A percentile compares a stretch with the other conserved stretches of the same genome.
These are phyloP conservation scores for Fregetta grallaria DNA, from an alignment of 2,113 vertebrate genomes.

Conservation along the genomic window DNA sequence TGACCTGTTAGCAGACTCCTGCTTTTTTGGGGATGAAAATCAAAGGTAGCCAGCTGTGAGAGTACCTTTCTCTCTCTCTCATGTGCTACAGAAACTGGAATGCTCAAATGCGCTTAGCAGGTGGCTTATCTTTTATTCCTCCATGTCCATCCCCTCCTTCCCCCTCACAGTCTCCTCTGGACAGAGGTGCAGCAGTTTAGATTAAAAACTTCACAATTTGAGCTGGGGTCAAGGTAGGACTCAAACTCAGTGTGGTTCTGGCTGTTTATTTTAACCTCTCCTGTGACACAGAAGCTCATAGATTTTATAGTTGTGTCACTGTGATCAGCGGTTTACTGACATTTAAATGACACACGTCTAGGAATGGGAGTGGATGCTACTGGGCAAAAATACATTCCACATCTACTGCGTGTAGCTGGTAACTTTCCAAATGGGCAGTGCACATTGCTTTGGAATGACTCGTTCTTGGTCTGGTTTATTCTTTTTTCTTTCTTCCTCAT, in stretches of 20 bases:
- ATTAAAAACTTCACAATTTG: neutral
- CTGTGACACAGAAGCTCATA: neutral
- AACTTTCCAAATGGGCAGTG: neutral
- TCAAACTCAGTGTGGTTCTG: neutral
- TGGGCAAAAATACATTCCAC: conserved; percentile 44
- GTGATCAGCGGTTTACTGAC: neutral
- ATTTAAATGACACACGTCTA: neutral
- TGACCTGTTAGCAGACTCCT: neutral
- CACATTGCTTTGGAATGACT: conserved; percentile 20
- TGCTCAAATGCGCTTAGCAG: neutral
- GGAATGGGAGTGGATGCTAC: conserved; percentile 16
- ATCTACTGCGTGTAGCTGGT: conserved; percentile 12
- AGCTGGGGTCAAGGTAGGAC: neutral
- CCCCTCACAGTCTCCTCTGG: neutral
- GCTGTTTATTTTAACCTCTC: neutral
- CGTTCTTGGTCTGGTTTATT: neutral
- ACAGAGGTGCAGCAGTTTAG: neutral
- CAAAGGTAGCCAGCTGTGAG: neutral
- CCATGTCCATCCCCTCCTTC: neutral
- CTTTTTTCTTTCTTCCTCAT: neutral
- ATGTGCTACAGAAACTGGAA: neutral
- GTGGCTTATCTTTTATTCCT: neutral
- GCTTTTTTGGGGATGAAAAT: neutral
- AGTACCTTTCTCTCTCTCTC: neutral
- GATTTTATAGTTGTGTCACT: neutral